Evolutionary conservation across 92 coral and sea anemone species (phyloP).

Genomic region (Phenganax subtilis): DNA sequence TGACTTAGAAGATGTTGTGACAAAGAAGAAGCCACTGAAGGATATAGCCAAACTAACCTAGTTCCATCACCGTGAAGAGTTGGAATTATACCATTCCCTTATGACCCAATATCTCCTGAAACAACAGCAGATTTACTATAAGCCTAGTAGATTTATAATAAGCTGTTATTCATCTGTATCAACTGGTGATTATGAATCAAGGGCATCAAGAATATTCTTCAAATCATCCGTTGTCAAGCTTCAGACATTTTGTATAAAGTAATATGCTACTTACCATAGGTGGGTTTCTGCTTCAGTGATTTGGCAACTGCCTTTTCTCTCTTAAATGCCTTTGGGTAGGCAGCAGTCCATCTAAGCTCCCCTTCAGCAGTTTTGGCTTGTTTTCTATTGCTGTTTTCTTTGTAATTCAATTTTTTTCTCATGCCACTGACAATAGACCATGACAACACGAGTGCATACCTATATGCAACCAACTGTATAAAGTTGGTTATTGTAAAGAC

Average conservation of each 20-base stretch:
- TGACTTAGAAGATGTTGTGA: too few species aligned
- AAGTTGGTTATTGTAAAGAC: not conserved
- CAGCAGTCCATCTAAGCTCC: conserved; percentile 1
- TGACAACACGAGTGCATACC: not conserved
- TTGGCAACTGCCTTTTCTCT: conserved; percentile 41
- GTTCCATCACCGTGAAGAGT: too few species aligned
- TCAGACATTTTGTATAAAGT: not conserved
- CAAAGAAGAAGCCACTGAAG: too few species aligned
- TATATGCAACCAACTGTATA: not conserved
- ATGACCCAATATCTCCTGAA: too few species aligned
- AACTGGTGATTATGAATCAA: too few species aligned
- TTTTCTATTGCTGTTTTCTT: conserved; percentile 4
- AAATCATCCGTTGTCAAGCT: not conserved
- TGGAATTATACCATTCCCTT: too few species aligned
- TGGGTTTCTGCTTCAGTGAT: conserved; percentile 21
- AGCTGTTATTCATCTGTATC: too few species aligned
- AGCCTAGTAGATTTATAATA: too few species aligned
- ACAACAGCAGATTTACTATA: too few species aligned
- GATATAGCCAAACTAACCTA: too few species aligned
- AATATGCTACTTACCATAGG: not conserved
- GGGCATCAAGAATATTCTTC: too few species aligned
- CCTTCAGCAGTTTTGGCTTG: conserved; percentile 30
- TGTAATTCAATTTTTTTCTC: not conserved
- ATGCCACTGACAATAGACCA: not conserved
- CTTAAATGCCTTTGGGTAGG: conserved; percentile 30